phyloP scores from a whole-genome alignment of 2,888 invertebrate species.

The Brachylomia viminalis region DNA sequence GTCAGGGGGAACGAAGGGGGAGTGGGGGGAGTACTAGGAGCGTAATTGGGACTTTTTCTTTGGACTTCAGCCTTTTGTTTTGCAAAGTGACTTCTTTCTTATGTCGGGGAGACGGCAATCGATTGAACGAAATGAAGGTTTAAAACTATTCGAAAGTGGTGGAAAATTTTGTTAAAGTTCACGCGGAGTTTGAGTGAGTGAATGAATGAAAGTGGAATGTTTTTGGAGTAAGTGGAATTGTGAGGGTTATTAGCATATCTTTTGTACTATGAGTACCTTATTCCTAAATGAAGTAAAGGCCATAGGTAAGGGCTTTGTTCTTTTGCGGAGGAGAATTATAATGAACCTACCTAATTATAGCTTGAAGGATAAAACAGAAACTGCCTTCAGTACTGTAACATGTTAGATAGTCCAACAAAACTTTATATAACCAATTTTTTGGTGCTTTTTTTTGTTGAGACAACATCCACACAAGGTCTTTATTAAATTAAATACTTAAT shows the following conservation, averaged over 20 bases:
- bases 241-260: constrained; percentile 19
- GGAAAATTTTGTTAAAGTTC: constrained; percentile 58
- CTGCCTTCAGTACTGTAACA: too few species aligned
- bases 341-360: too few species aligned
- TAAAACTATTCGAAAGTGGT: constrained; percentile 61
- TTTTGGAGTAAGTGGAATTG: constrained; percentile 42
- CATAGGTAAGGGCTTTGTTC: too few species aligned
- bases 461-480: too few species aligned
- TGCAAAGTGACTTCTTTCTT: constrained; percentile 88
- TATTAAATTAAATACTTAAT: too few species aligned
- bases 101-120: constrained; percentile 77
- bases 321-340: too few species aligned
- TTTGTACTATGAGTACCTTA: neutral
- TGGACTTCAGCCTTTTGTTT: constrained; percentile 88
- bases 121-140: constrained; percentile 74
- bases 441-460: too few species aligned
- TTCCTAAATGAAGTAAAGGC: neutral
- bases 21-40: constrained; percentile 64
- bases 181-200: constrained; percentile 32
- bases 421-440: too few species aligned
- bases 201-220: constrained; percentile 43
- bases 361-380: too few species aligned
- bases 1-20: constrained; percentile 49
- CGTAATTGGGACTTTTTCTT: constrained; percentile 90
- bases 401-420: too few species aligned